phyloP scores from a whole-genome alignment of 37 sponge, comb jelly and placozoan genomes.

The Halisarca cf. caerulea region DNA sequence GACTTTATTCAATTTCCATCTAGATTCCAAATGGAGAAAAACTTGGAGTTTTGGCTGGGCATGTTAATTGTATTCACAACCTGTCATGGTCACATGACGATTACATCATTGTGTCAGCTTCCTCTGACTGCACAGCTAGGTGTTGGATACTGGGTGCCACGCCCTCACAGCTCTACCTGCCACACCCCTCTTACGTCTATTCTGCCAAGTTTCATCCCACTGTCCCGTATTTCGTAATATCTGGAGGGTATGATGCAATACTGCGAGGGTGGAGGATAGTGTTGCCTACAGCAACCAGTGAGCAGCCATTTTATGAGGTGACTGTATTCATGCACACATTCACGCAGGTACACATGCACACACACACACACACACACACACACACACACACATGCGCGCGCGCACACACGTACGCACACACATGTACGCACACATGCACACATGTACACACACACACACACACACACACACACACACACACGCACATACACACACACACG shows the following conservation, averaged over 20 bases:
- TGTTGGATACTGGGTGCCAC: slow-evolving; percentile 27
- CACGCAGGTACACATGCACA: too few species aligned
- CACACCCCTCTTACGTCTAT: slow-evolving; percentile 92
- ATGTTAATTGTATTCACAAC: slow-evolving; percentile 66
- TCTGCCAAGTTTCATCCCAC: slow-evolving; percentile 51
- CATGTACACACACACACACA: too few species aligned
- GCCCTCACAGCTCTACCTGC: slow-evolving; percentile 36
- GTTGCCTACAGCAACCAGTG: too few species aligned
- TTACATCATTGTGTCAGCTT: slow-evolving; percentile 60
- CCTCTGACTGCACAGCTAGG: slow-evolving; percentile 79
- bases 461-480: too few species aligned
- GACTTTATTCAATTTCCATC: neutral
- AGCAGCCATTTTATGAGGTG: too few species aligned
- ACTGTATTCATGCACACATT: neutral
- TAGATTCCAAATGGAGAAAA: slow-evolving; percentile 38
- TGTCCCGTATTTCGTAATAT: slow-evolving; percentile 8
- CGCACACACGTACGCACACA: too few species aligned
- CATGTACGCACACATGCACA: too few species aligned
- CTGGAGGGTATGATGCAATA: slow-evolving; percentile 79
- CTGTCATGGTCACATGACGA: slow-evolving; percentile 72
- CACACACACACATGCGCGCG: too few species aligned
- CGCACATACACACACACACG: too few species aligned
- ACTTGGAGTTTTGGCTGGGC: slow-evolving; percentile 32
- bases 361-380: neutral
- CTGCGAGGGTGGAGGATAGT: slow-evolving; percentile 72